Base-by-base conservation (phyloP, 2,797 vertebrate genomes). In the Tangara arthus region DNA sequence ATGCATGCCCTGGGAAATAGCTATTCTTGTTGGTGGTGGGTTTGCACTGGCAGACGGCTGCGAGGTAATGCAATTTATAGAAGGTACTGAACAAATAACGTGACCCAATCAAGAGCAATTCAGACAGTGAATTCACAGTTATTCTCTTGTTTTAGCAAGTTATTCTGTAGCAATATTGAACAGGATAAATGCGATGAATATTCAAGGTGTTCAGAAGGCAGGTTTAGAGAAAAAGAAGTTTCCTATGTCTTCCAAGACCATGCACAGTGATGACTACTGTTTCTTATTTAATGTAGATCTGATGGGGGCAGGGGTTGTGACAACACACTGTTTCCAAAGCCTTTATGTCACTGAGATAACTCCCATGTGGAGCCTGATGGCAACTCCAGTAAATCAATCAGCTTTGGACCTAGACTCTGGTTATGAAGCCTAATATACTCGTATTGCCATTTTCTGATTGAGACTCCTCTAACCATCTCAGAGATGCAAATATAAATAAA, bases 1-100 rank as follows among this genome's bases (percentile, higher is more conserved):
- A 53, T 98, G 98, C 76, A 99, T 99, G 99, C 99, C 99, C 11
- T 99, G 99, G 99, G 98, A 98, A 83, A 99, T 99, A 93, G 98
- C 97, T 79, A 97, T 99, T 90, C 98, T 99, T 55, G 99, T 99
- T 61, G 98, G 99, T 75, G 99, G 99, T 9, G 99, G 99, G 32
- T 99, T 99, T 95, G 99, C 99, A 15, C 97, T 99, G 78, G 99
- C 99, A 97, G 98, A 99, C 50, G 99, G 99, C 60, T 98, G 98
- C 81, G 97, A 99, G 98, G 99, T 99, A 98, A 98, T 75, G 50
- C 53, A 83, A 59, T 95, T 82, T 87, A 87, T 92, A 85, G 87
- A 95, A 71, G 28, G 81, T 80, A 70, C 27, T 93, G 85, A 96
- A 94, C 44, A 91, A 89, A 94, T 78, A 92, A 35, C 8, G 8